Evolutionary conservation across 2,797 vertebrate genomes (phyloP).

Genomic region (Sphaeramia orbicularis): DNA sequence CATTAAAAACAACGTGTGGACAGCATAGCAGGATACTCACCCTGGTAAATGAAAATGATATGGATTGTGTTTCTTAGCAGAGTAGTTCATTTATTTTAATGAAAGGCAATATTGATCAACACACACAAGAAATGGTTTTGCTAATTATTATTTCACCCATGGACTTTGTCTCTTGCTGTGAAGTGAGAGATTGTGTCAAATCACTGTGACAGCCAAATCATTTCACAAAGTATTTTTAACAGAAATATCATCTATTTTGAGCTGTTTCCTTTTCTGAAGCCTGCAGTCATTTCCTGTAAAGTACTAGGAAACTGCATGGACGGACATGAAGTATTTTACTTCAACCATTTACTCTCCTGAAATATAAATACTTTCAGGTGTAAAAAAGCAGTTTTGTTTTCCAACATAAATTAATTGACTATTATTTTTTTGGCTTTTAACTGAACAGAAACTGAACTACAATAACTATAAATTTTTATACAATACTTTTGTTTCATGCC

Average conservation of each 20-base stretch:
- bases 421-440: background rate
- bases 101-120: background rate
- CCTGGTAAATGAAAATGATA: constrained; percentile 15
- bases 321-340: background rate
- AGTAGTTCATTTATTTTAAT: background rate
- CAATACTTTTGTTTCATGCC: background rate
- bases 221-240: too few species aligned
- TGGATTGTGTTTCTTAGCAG: background rate
- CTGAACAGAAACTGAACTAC: too few species aligned
- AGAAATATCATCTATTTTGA: too few species aligned
- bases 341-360: background rate
- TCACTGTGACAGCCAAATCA: background rate
- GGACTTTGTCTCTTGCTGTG: background rate
- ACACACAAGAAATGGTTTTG: too few species aligned
- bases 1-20: constrained; percentile 16
- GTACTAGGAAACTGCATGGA: background rate
- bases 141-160: background rate
- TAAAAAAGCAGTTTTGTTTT: too few species aligned
- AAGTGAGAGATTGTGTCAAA: constrained; percentile 2
- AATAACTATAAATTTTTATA: too few species aligned
- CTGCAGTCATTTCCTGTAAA: background rate
- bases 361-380: background rate
- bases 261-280: too few species aligned
- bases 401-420: too few species aligned
- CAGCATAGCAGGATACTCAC: background rate